Evolutionary conservation across 2,797 vertebrate species (phyloP), one percentile per base, ranked within the genome.

Genomic region (Sebastes hubbsi): DNA sequence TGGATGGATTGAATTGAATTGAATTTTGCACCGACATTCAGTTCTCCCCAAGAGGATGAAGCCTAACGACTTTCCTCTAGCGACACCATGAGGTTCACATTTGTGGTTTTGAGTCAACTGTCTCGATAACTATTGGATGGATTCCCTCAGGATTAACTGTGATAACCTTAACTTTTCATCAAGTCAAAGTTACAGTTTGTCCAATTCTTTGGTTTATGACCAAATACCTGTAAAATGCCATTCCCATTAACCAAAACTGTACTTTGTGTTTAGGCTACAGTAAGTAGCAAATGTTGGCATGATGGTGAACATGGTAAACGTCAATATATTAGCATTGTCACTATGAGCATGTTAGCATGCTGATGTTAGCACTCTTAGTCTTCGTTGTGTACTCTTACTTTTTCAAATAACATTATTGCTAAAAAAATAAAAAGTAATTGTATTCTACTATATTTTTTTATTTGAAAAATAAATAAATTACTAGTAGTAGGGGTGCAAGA

Each of bases 401-500:
- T 74, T n/a, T 74, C 22, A 36, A 25, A 10, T 25, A 54, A 27
- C 22, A 54, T 2, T 29, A 54, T 2, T 29, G 38, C 8, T 20
- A 46, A 52, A n/a, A 20, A 20, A 52, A 52, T 5, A 59, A 58
- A 25, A 36, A 36, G 16, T 20, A 13, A n/a, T 52, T 68, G 2
- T 38, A 38, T 27, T 10, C 2, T 29, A 30, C 5, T 24, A 1
- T 56, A 9, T 36, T 56, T 46, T 4, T 29, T 4, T 5, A 74
- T 49, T 49, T 52, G 0, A 70, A 55, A 46, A 1, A 46, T 46
- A 46, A 16, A 46, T 42, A 16, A 3, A 42, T 42, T 42, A 2
- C 1, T 42, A 42, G 38, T 0, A 38, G 13, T 14, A 38, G 38
- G 0, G 13, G 0, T 46, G 42, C 3, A 46, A 18, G 14, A 46